Evolutionary conservation across 92 coral and sea anemone genomes (phyloP).

Genomic region (Chrysogorgia sp.): DNA sequence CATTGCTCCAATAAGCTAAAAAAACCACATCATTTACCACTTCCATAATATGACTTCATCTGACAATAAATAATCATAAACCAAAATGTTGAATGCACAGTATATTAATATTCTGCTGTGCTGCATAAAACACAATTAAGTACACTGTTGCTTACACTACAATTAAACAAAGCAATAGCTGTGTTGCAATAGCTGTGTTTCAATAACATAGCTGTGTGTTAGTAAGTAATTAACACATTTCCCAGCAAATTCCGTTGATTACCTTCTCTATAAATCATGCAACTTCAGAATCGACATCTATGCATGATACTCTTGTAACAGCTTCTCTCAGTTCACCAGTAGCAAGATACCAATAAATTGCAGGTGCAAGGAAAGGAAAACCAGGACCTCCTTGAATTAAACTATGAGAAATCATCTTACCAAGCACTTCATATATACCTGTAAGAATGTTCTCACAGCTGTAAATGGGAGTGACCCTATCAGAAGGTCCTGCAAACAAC

Average conservation of each 20-base stretch:
- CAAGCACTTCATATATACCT: slow-evolving; percentile 37
- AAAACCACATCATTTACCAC: too few relatives aligned
- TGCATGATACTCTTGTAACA: slow-evolving; percentile 31
- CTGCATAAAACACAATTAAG: background rate
- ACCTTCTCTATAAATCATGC: slow-evolving; percentile 37
- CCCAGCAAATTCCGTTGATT: too few relatives aligned
- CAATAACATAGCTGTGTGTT: too few relatives aligned
- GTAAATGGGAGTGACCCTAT: slow-evolving; percentile 38
- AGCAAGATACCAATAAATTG: slow-evolving; percentile 38
- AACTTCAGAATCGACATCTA: slow-evolving; percentile 48
- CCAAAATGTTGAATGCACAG: too few relatives aligned
- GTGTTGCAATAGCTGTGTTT: too few relatives aligned
- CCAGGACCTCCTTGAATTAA: slow-evolving; percentile 50
- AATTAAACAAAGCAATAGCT: too few relatives aligned
- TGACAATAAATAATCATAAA: too few relatives aligned
- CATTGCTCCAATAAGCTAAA: too few relatives aligned
- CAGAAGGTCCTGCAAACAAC: slow-evolving; percentile 41
- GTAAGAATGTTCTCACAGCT: slow-evolving; percentile 53
- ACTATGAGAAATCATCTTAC: slow-evolving; percentile 46
- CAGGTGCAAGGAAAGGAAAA: slow-evolving; percentile 41
- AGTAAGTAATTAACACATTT: too few relatives aligned
- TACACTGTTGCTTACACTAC: slow-evolving; percentile 1
- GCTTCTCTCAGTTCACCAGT: slow-evolving; percentile 49
- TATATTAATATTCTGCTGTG: too few relatives aligned
- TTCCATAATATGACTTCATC: too few relatives aligned